Percentiles rank a stretch among this genome's conserved stretches.
phyloP scores from a whole-genome alignment of 2,113 vertebrate genomes.

The Acrocephalus arundinaceus region DNA sequence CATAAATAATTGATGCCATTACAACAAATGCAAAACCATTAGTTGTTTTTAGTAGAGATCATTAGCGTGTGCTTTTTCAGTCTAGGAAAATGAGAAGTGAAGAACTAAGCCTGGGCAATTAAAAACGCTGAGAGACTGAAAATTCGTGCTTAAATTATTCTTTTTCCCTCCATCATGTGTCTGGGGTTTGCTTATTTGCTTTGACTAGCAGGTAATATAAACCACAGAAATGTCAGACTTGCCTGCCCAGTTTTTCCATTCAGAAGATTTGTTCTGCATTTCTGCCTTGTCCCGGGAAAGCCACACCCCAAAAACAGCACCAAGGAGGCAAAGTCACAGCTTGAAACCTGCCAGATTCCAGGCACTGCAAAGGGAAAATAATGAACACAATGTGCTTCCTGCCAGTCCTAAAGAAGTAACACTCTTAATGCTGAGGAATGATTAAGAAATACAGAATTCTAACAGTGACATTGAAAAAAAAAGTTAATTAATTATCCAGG shows the following conservation, averaged over 20 bases:
- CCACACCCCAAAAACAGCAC: neutral
- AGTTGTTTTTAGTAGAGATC: neutral
- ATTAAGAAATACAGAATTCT: neutral
- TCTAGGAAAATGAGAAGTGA: neutral
- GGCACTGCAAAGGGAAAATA: neutral
- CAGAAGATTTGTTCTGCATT: neutral
- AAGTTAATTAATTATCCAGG: neutral
- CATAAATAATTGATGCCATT: neutral
- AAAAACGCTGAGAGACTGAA: neutral
- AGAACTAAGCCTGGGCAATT: neutral
- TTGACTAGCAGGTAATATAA: slow-evolving; percentile 27
- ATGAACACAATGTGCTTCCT: neutral
- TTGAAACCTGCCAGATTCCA: neutral
- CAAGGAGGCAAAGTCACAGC: neutral
- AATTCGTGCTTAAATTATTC: neutral
- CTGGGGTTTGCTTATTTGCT: slow-evolving; percentile 35
- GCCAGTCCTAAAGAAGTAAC: neutral
- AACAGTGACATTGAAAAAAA: neutral
- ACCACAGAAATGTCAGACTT: slow-evolving; percentile 29
- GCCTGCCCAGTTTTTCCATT: slow-evolving; percentile 17
- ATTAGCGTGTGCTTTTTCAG: neutral
- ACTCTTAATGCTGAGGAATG: neutral
- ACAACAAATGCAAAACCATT: neutral
- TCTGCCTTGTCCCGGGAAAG: neutral
- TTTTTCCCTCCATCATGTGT: neutral